Evolutionary conservation across 2,113 vertebrate species (phyloP).

Genomic region (Phrynosoma blainvillii): DNA sequence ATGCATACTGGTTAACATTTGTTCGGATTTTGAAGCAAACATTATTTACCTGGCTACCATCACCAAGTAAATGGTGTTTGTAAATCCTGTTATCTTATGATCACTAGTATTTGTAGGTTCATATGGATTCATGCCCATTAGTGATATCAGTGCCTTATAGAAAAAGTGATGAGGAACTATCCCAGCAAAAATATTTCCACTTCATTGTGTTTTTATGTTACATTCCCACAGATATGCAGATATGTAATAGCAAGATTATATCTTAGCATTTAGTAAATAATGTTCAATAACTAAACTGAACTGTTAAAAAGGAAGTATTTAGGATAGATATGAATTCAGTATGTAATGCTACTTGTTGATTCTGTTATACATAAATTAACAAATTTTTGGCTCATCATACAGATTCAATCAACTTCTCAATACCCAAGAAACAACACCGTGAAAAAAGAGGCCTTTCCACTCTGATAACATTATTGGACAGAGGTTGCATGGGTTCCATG

Average conservation of each 20-base stretch:
- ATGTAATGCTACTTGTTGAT: conserved; percentile 20
- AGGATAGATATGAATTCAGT: conserved; percentile 59
- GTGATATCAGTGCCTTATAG: neutral
- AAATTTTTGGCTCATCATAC: conserved; percentile 56
- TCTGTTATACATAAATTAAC: conserved; percentile 48
- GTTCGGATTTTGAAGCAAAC: neutral
- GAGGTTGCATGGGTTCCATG: conserved; percentile 1
- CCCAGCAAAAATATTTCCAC: conserved; percentile 53
- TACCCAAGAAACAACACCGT: conserved; percentile 64
- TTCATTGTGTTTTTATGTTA: conserved; percentile 47
- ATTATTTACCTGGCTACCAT: neutral
- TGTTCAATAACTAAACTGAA: conserved; percentile 7
- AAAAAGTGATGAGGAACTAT: conserved; percentile 49
- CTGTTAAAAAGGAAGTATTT: conserved; percentile 43
- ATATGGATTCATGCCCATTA: neutral
- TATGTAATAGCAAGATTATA: conserved; percentile 49
- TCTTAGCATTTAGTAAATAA: conserved; percentile 38
- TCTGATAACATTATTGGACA: conserved; percentile 57
- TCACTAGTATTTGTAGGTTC: neutral
- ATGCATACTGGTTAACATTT: neutral
- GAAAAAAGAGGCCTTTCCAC: conserved; percentile 61
- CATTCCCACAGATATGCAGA: conserved; percentile 48
- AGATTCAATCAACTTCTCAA: conserved; percentile 65
- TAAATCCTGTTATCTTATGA: neutral
- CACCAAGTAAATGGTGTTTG: neutral